phyloP scores from a whole-genome alignment of 2,888 invertebrate species.

The Hirtodrosophila alboralis region DNA sequence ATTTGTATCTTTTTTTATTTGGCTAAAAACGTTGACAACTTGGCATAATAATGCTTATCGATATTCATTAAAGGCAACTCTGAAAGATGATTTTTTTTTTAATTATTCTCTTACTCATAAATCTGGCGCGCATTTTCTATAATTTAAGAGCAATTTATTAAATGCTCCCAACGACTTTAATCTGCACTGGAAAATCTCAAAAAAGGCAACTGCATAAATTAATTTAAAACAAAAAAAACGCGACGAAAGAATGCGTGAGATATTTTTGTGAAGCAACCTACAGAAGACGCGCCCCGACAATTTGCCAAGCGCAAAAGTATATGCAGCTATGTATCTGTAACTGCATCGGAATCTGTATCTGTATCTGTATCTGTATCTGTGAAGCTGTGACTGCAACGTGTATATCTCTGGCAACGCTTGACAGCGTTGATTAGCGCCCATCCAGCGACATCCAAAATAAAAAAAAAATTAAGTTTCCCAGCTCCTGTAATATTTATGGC shows the following conservation, averaged over 20 bases:
- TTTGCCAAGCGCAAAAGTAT: slow-evolving; percentile 47
- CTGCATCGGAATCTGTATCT: slow-evolving; percentile 12
- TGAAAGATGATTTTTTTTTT: slow-evolving; percentile 1
- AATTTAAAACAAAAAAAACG: slow-evolving; percentile 62
- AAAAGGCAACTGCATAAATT: slow-evolving; percentile 72
- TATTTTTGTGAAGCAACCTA: slow-evolving; percentile 49
- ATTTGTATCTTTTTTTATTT: slow-evolving; percentile 9
- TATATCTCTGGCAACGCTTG: slow-evolving; percentile 40
- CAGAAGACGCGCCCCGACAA: slow-evolving; percentile 30
- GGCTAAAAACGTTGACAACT: slow-evolving; percentile 12
- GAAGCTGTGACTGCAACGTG: slow-evolving; percentile 4
- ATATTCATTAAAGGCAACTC: slow-evolving; percentile 31
- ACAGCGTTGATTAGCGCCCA: slow-evolving; percentile 67
- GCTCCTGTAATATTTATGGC: slow-evolving; percentile 59
- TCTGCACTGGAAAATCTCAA: slow-evolving; percentile 70
- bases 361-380: slow-evolving; percentile 8
- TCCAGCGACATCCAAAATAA: slow-evolving; percentile 20
- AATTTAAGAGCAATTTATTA: slow-evolving; percentile 74
- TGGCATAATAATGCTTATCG: slow-evolving; percentile 41
- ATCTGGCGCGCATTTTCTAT: slow-evolving; percentile 33
- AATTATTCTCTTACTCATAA: slow-evolving; percentile 19
- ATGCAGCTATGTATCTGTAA: slow-evolving; percentile 13
- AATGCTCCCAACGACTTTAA: slow-evolving; percentile 63
- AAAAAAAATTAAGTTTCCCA: no score
- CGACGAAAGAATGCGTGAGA: slow-evolving; percentile 63